Evolutionary conservation across 2,113 vertebrate genomes (phyloP).

Genomic region (Mastomys natalensis): DNA sequence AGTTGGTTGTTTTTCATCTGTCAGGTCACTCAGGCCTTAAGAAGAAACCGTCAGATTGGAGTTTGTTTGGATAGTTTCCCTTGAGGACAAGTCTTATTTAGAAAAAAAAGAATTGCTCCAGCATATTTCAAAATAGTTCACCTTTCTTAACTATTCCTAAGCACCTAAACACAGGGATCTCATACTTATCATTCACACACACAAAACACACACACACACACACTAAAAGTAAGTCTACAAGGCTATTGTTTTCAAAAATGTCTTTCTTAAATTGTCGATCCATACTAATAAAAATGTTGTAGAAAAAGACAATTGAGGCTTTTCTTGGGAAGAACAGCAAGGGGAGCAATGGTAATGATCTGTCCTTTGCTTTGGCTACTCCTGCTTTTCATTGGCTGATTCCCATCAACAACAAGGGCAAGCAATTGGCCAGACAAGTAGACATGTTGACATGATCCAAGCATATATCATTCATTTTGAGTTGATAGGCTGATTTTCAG

Average conservation of each 20-base stretch:
- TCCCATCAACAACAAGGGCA: background rate
- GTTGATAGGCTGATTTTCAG: constrained; percentile 7
- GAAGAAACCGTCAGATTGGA: background rate
- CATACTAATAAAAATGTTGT: background rate
- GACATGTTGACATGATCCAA: background rate
- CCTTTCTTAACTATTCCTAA: no score
- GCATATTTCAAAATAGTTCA: background rate
- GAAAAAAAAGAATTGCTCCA: background rate
- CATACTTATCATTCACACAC: background rate
- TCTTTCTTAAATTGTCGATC: background rate
- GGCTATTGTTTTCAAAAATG: background rate
- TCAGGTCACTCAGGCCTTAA: background rate
- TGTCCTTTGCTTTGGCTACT: background rate
- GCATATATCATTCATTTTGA: background rate
- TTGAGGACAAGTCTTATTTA: background rate
- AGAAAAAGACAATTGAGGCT: background rate
- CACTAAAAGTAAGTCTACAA: background rate
- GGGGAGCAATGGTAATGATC: background rate
- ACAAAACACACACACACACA: background rate
- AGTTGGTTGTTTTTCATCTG: background rate
- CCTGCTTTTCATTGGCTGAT: background rate
- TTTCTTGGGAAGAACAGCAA: background rate
- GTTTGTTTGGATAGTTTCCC: background rate
- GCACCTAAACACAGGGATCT: background rate
- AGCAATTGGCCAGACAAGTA: background rate